Conservation (phyloP, 2,113 vertebrate genomes). For the Sarotherodon lohbergeri region DNA sequence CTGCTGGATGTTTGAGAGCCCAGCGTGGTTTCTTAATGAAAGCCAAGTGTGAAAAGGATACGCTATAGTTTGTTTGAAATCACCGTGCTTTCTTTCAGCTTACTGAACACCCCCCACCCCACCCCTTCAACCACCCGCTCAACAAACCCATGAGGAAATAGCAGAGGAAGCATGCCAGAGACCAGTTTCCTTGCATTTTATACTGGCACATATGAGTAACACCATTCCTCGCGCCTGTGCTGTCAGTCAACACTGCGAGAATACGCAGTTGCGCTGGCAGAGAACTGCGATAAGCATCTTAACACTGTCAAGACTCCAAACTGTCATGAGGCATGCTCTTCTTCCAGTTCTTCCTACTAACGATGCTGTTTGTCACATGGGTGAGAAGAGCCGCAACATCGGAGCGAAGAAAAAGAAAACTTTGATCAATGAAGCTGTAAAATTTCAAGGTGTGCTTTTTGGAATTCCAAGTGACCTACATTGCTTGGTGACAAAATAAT, state of each 20-base stretch:
- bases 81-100: not conserved
- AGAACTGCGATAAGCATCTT: not conserved
- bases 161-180: constrained; percentile 63
- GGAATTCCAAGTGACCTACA: not conserved
- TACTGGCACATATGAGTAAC: constrained; percentile 7
- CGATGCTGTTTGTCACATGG: not conserved
- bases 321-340: not conserved
- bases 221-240: not conserved
- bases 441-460: not conserved
- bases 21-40: not conserved
- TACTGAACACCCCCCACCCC: not conserved
- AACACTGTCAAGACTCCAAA: not conserved
- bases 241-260: constrained; percentile 4
- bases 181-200: constrained; percentile 63
- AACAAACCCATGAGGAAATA: constrained; percentile 62
- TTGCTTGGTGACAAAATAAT: not conserved
- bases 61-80: not conserved
- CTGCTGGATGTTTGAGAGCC: not conserved
- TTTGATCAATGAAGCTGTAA: not conserved
- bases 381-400: not conserved
- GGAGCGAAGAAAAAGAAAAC: not conserved
- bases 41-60: not conserved
- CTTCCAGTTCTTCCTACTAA: not conserved
- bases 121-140: constrained; percentile 16
- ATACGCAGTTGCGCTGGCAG: not conserved